phyloP scores from a whole-genome alignment of 2,888 invertebrate species.

The Gastracanthus pulcherrimus region DNA sequence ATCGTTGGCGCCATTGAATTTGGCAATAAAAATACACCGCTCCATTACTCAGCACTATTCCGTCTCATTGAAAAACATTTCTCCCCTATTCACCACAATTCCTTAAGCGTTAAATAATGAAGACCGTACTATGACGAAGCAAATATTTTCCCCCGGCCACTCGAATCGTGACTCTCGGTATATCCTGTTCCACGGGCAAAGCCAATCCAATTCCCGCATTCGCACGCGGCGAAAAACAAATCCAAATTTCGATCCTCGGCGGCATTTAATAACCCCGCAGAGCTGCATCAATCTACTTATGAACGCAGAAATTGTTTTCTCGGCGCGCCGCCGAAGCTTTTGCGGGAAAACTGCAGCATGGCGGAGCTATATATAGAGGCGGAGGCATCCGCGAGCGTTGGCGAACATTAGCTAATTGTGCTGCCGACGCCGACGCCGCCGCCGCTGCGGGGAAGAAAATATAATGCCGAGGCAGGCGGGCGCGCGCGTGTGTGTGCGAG shows the following conservation, averaged over 20 bases:
- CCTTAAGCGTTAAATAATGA: not conserved
- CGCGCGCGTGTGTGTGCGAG: not conserved
- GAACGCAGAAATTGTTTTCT: not conserved
- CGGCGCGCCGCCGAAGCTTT: not conserved
- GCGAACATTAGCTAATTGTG: constrained; percentile 37
- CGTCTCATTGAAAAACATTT: not conserved
- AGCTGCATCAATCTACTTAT: not conserved
- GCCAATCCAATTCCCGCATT: not conserved
- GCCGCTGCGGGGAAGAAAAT: constrained; percentile 27
- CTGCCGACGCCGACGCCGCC: not conserved
- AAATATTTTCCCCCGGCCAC: not conserved
- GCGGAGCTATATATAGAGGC: too few relatives aligned
- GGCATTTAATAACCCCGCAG: too few relatives aligned
- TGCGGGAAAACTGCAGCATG: too few relatives aligned
- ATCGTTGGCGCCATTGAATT: too few relatives aligned
- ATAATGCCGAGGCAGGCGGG: constrained; percentile 17
- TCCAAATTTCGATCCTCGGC: not conserved
- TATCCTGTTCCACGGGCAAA: not conserved
- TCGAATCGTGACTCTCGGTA: not conserved
- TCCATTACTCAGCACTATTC: not conserved
- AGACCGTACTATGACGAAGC: not conserved
- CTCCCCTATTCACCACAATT: too few relatives aligned
- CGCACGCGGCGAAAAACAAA: not conserved
- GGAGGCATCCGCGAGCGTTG: too few relatives aligned
- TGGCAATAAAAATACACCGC: too few relatives aligned